Conservation (phyloP, 2,888 invertebrate species). For the Erynnis tages region DNA sequence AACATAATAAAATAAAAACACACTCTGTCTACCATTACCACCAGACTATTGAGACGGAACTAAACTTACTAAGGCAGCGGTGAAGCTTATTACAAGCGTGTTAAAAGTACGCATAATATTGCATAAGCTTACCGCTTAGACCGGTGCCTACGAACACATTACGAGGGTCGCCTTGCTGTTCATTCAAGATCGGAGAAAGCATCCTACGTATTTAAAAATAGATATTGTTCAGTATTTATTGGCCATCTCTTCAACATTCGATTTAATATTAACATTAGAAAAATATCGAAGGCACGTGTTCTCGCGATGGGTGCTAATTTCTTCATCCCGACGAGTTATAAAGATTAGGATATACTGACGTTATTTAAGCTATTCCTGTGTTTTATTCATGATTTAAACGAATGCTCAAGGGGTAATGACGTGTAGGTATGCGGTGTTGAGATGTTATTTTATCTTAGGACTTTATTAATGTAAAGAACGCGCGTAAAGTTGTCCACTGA, state of each 20-base stretch:
- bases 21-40: too few species aligned
- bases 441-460: background rate
- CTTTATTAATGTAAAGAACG: background rate
- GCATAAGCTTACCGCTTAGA: constrained; percentile 7
- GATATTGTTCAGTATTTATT: constrained; percentile 76
- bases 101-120: background rate
- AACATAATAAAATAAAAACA: too few species aligned
- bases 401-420: background rate
- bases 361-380: constrained; percentile 6
- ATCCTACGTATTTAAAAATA: constrained; percentile 78
- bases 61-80: too few species aligned
- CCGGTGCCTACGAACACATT: constrained; percentile 48
- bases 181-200: constrained; percentile 79
- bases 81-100: too few species aligned
- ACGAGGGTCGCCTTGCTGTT: constrained; percentile 72
- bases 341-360: constrained; percentile 33
- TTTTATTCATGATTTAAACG: constrained; percentile 1
- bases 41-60: too few species aligned
- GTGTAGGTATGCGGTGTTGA: background rate
- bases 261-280: constrained; percentile 74
- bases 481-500: too few species aligned
- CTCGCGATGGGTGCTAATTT: constrained; percentile 52
- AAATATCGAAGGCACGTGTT: constrained; percentile 70
- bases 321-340: constrained; percentile 36
- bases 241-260: constrained; percentile 69